Conservation (phyloP, 2,797 vertebrate genomes). For the Microcaecilia unicolor region DNA sequence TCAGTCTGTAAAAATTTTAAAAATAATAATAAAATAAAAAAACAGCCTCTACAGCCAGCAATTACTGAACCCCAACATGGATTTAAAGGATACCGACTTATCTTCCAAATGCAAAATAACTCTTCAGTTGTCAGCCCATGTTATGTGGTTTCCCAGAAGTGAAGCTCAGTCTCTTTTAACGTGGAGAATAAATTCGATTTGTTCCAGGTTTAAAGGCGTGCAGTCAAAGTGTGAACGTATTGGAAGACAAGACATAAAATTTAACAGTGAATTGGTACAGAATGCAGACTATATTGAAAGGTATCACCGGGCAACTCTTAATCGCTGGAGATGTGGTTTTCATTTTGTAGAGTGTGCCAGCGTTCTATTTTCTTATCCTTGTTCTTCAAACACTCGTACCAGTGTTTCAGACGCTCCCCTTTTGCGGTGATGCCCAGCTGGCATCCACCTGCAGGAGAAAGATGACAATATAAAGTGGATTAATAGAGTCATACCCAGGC, state of each 20-base stretch:
- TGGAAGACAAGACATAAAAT: conserved; percentile 40
- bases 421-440: conserved; percentile 92
- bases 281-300: conserved; percentile 3
- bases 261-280: conserved; percentile 18
- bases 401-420: conserved; percentile 91
- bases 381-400: conserved; percentile 95
- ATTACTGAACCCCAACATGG: too few species aligned
- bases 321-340: conserved; percentile 81
- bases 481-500: too few species aligned
- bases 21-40: too few species aligned
- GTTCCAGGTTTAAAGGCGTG: not conserved
- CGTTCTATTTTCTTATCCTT: conserved; percentile 97
- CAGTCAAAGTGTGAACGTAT: conserved; percentile 18
- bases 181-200: too few species aligned
- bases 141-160: not conserved
- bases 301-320: conserved; percentile 38
- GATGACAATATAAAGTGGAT: too few species aligned
- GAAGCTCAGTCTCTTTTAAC: too few species aligned
- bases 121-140: not conserved
- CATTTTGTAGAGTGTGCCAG: conserved; percentile 87
- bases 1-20: too few species aligned
- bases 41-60: too few species aligned
- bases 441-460: conserved; percentile 67
- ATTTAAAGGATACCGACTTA: too few species aligned
- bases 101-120: too few species aligned